Evolutionary conservation across 2,888 invertebrate genomes (phyloP).

Genomic region (Cataglyphis cursor): DNA sequence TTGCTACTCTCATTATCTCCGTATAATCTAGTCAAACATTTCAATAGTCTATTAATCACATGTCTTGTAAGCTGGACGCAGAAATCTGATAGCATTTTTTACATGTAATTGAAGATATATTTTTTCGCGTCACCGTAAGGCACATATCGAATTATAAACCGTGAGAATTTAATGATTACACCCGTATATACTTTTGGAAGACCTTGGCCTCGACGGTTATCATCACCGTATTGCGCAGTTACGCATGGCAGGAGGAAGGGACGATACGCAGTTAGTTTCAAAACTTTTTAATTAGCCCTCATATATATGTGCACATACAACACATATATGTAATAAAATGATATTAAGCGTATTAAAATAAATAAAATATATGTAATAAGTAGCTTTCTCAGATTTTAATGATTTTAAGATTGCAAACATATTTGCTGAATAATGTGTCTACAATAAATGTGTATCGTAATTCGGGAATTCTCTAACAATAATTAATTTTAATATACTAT

Average conservation of each 20-base stretch:
- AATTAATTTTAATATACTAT: not conserved
- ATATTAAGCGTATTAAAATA: not conserved
- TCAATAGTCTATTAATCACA: not conserved
- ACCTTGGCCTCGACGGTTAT: conserved; percentile 32
- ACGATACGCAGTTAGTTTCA: not conserved
- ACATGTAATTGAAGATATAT: not conserved
- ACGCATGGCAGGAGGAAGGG: not conserved
- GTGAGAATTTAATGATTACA: not conserved
- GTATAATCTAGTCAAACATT: not conserved
- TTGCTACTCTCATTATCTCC: not conserved
- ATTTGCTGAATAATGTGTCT: not conserved
- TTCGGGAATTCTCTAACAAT: not conserved
- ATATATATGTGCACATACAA: too few relatives aligned
- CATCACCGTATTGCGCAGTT: conserved; percentile 1
- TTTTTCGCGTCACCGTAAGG: not conserved
- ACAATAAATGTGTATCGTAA: not conserved
- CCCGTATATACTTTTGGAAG: not conserved
- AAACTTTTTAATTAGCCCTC: not conserved
- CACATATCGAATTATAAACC: not conserved
- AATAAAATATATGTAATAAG: not conserved
- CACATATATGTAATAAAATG: not conserved
- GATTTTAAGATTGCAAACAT: not conserved
- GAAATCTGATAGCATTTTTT: not conserved
- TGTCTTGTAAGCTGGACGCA: not conserved
- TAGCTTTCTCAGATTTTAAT: not conserved